A percentile compares a stretch with the other conserved stretches of the same genome.
Evolutionary conservation across 2,797 vertebrate genomes (phyloP).

Genomic region (Urocyon cinereoargenteus): DNA sequence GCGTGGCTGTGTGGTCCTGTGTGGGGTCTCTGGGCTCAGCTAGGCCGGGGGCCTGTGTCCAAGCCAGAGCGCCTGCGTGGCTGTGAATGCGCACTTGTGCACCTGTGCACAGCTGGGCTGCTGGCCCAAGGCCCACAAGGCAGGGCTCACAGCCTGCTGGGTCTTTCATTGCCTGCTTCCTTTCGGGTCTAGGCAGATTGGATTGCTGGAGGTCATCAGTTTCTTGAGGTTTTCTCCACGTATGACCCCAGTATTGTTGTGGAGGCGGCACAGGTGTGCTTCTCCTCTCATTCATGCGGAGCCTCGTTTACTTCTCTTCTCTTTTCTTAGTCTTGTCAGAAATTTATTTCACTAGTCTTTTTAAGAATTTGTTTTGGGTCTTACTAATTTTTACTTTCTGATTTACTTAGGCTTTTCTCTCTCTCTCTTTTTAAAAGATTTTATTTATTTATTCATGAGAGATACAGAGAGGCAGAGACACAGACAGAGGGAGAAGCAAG

Average conservation of each 20-base stretch:
- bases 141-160: rapidly evolving
- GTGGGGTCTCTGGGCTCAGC: background rate
- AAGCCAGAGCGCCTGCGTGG: background rate
- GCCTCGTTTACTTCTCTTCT: background rate
- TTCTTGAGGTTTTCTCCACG: background rate
- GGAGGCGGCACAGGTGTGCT: rapidly evolving
- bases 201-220: background rate
- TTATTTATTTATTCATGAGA: too few relatives aligned
- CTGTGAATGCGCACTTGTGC: background rate
- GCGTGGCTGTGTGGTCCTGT: background rate
- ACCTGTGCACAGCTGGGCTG: background rate
- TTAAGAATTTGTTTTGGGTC: background rate
- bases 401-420: background rate
- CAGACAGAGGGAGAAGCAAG: too few relatives aligned
- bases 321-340: background rate
- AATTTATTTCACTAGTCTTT: background rate
- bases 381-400: background rate
- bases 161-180: rapidly evolving
- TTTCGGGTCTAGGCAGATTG: background rate
- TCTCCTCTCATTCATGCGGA: background rate
- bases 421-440: too few relatives aligned
- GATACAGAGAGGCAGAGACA: too few relatives aligned
- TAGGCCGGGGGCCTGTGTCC: background rate
- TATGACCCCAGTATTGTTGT: rapidly evolving
- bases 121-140: rapidly evolving